Percentiles rank a stretch among this genome's conserved stretches.
phyloP scores from a whole-genome alignment of 2,888 invertebrate species.

The Nomada ruficornis region DNA sequence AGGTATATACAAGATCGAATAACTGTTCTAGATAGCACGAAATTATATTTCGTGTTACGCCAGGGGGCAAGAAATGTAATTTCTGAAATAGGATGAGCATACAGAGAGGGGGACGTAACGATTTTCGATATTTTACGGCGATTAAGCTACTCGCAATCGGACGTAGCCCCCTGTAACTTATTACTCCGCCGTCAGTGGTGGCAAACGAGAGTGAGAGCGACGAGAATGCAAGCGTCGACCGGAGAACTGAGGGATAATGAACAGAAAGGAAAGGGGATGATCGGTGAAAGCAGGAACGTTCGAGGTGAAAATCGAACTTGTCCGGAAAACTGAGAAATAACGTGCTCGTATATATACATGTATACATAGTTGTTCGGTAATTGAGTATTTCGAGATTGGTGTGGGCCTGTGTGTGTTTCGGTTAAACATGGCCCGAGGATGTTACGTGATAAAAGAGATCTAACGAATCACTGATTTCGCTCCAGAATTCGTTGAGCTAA shows the following conservation, averaged over 20 bases:
- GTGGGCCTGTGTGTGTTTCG: neutral
- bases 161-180: conserved; percentile 44
- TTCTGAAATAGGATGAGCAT: conserved; percentile 30
- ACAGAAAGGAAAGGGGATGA: neutral
- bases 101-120: conserved; percentile 38
- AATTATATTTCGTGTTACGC: conserved; percentile 15
- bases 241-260: conserved; percentile 33
- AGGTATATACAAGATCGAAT: neutral
- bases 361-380: too few species aligned
- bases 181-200: conserved; percentile 34
- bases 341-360: too few species aligned
- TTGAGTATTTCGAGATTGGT: too few species aligned
- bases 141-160: conserved; percentile 58
- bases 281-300: neutral
- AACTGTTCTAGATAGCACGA: neutral
- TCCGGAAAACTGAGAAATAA: neutral
- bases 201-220: conserved; percentile 30
- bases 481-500: neutral
- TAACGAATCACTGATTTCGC: neutral
- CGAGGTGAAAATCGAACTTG: conserved; percentile 21
- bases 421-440: neutral
- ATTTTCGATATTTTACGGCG: conserved; percentile 57
- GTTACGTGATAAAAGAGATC: neutral
- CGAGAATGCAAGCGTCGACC: conserved; percentile 13
- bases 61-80: conserved; percentile 18